Evolutionary conservation across 2,113 vertebrate genomes (phyloP).

Genomic region (Delphinus delphis): DNA sequence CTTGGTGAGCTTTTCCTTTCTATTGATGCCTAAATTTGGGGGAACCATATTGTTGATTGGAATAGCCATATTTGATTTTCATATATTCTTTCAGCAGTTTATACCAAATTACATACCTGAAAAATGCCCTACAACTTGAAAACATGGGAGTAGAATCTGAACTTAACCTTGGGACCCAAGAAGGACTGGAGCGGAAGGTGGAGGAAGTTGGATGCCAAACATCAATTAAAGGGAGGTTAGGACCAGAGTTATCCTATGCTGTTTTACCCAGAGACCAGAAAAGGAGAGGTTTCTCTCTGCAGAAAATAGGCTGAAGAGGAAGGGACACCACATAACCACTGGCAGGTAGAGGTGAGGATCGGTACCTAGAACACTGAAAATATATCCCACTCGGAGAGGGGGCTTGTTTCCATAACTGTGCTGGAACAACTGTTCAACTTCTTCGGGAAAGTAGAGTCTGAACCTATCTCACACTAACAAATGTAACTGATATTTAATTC

Average conservation of each 20-base stretch:
- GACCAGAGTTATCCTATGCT: background rate
- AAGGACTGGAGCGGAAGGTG: background rate
- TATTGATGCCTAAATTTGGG: slow-evolving; percentile 9
- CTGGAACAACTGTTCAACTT: background rate
- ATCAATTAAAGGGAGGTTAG: background rate
- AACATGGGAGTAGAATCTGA: background rate
- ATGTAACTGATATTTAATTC: slow-evolving; percentile 4
- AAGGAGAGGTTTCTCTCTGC: background rate
- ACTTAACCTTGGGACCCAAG: background rate
- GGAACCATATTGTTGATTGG: background rate
- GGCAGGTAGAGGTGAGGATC: background rate
- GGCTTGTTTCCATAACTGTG: background rate
- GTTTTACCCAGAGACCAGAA: background rate
- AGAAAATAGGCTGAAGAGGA: background rate
- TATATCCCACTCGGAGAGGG: background rate
- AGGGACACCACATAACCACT: background rate
- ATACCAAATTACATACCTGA: slow-evolving; percentile 41
- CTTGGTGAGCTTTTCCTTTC: slow-evolving; percentile 1
- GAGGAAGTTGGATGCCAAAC: background rate
- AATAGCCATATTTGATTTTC: slow-evolving; percentile 5
- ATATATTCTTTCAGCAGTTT: background rate
- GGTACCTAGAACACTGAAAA: background rate
- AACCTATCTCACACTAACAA: background rate
- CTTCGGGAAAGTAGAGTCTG: background rate
- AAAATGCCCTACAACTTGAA: slow-evolving; percentile 18